Base-by-base conservation (phyloP, 2,113 vertebrate species). In the Phalacrocorax aristotelis region DNA sequence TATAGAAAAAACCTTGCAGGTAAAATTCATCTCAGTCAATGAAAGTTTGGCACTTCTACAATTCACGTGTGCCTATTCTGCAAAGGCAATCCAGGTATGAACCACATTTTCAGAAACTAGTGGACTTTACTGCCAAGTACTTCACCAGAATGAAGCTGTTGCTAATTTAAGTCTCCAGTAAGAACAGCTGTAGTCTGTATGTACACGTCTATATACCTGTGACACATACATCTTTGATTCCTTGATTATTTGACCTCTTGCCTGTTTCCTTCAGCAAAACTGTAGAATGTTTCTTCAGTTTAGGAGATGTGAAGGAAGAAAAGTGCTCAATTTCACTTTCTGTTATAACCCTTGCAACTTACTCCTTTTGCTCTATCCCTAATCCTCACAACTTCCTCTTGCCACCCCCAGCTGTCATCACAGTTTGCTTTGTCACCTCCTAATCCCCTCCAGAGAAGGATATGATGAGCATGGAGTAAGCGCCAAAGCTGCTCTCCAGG, bases 391-490 rank as follows among this genome's bases (percentile, higher is more conserved):
- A 91, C 64, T 93, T 94, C 86, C 90, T 94, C 85, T 83, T 83
- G 57, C 66, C 82, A 93, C 75, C 90, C 72, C 48, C 42, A 88
- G 79, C 92, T 86, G 89, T 90, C 83, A 92, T 71, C 93, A 90
- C 79, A 86, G 71, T 90, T 95, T 95, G 71, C 66, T 96, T 95
- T 97, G 68, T 93, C 95, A 92, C 91, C 91, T 96, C 76, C 83
- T 77, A 94, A 95, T 83, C 25, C 83, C 69, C 79, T 87, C 64
- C 20, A 42, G 93, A 92, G 76, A 91, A 60, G 89, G 42, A 49
- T 68, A 62, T 70, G 83, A 96, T 90, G 71, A 89, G 89, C 9
- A 19, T 94, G 80, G 72, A 96, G 25, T 86, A 83, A 83, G 64
- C 90, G 94, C 91, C 70, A 95, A 77, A 80, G 22, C 54, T 89